Evolutionary conservation across 2,888 invertebrate genomes (phyloP).

Genomic region (Spisula subtruncata): DNA sequence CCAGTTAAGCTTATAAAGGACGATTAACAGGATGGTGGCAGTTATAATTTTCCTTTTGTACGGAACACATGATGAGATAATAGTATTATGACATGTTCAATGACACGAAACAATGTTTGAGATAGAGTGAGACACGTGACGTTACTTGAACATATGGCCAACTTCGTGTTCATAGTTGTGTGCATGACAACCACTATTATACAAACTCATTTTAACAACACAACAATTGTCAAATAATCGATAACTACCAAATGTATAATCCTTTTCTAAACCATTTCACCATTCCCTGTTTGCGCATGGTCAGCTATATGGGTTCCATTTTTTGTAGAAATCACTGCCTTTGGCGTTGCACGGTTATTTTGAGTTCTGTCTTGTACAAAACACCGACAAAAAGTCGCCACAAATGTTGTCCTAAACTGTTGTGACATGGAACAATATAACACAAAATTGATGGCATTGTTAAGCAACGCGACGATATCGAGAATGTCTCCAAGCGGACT

Average conservation of each 20-base stretch:
- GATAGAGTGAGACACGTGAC: background rate
- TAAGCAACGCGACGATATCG: constrained; percentile 96
- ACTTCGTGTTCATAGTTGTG: background rate
- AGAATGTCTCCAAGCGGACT: constrained; percentile 91
- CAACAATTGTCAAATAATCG: background rate
- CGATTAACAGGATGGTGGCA: background rate
- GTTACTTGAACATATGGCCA: too few relatives aligned
- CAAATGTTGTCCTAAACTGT: constrained; percentile 93
- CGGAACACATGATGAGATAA: background rate
- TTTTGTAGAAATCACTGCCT: constrained; percentile 21
- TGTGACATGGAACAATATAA: constrained; percentile 97
- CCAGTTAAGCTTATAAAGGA: too few relatives aligned
- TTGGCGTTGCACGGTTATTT: constrained; percentile 1
- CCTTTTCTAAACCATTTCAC: constrained; percentile 28
- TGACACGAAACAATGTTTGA: background rate
- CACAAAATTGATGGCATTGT: constrained; percentile 97
- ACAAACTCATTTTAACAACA: constrained; percentile 2
- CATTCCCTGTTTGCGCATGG: constrained; percentile 12
- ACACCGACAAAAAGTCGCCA: constrained; percentile 92
- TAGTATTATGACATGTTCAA: background rate
- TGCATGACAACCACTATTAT: background rate
- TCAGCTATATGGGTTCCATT: constrained; percentile 34
- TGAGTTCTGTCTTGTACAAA: constrained; percentile 74
- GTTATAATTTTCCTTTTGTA: background rate
- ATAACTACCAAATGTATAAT: constrained; percentile 1